Percentiles rank a stretch among this genome's conserved stretches.
phyloP scores from a whole-genome alignment of 2,888 invertebrate species.

The Priapulus caudatus region DNA sequence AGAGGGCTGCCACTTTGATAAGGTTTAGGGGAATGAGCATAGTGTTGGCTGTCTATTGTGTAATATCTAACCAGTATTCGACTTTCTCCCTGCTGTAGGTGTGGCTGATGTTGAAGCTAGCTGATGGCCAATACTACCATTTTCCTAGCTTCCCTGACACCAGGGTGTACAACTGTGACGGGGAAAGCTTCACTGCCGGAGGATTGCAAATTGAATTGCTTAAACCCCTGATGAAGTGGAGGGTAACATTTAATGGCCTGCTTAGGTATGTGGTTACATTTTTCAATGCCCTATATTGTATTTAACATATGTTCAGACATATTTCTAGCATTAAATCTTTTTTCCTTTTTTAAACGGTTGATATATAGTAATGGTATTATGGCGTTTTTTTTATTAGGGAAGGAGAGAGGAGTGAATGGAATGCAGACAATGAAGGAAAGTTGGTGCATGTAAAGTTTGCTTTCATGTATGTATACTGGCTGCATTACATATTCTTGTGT shows the following conservation, averaged over 20 bases:
- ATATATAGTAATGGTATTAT: too few species aligned
- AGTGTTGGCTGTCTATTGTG: too few species aligned
- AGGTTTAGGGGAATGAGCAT: too few species aligned
- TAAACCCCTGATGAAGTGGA: slow-evolving; percentile 49
- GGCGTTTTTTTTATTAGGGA: too few species aligned
- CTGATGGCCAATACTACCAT: slow-evolving; percentile 41
- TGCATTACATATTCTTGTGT: too few species aligned
- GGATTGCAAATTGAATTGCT: slow-evolving; percentile 49
- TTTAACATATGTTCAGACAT: too few species aligned
- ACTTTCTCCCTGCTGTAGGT: too few species aligned
- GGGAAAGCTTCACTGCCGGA: slow-evolving; percentile 25
- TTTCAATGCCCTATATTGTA: too few species aligned
- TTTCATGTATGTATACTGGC: slow-evolving; percentile 31
- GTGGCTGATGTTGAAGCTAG: slow-evolving; percentile 41
- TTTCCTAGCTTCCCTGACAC: slow-evolving; percentile 49
- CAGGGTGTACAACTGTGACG: slow-evolving; percentile 35
- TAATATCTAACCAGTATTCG: too few species aligned
- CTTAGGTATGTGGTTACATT: slow-evolving; percentile 46
- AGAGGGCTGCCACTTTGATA: too few species aligned
- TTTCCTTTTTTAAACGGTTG: too few species aligned
- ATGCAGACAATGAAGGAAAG: slow-evolving; percentile 20
- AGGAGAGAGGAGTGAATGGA: slow-evolving; percentile 24
- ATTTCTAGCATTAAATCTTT: too few species aligned
- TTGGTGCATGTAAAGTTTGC: slow-evolving; percentile 28
- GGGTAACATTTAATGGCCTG: slow-evolving; percentile 56